Evolutionary conservation across 2,888 invertebrate genomes (phyloP).

Genomic region (Latheticus oryzae): DNA sequence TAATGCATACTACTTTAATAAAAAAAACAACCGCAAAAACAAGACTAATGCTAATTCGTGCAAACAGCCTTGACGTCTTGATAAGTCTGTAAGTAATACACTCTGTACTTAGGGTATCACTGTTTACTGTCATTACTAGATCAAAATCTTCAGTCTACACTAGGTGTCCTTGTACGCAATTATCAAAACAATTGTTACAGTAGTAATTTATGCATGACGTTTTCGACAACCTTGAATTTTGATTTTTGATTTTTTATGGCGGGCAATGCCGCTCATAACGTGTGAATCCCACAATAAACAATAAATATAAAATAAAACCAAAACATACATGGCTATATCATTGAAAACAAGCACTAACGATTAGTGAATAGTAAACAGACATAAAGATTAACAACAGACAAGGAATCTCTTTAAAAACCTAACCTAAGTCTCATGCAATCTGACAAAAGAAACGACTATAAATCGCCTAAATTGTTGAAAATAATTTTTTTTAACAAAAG

Average conservation of each 20-base stretch:
- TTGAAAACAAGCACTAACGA: no score
- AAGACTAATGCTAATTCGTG: slow-evolving; percentile 5
- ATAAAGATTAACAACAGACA: slow-evolving; percentile 27
- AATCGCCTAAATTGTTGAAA: no score
- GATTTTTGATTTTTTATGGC: slow-evolving; percentile 11
- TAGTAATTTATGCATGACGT: slow-evolving; percentile 14
- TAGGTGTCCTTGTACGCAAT: slow-evolving; percentile 9
- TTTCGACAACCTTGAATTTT: slow-evolving; percentile 19
- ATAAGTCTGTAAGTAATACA: slow-evolving; percentile 1
- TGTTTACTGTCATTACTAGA: neutral
- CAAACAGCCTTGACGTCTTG: slow-evolving; percentile 8
- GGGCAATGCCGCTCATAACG: neutral
- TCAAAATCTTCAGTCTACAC: neutral
- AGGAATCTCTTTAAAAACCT: slow-evolving; percentile 43
- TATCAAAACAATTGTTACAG: slow-evolving; percentile 12
- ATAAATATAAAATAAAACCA: no score
- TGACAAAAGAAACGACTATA: slow-evolving; percentile 45
- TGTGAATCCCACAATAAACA: neutral
- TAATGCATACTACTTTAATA: slow-evolving; percentile 3
- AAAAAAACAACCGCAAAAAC: slow-evolving; percentile 7
- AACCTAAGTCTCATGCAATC: slow-evolving; percentile 40
- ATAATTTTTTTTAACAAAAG: no score
- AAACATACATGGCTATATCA: no score
- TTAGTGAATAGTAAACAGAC: slow-evolving; percentile 29
- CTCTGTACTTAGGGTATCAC: no score